Base-by-base conservation (phyloP, 1,140 invertebrate genomes). In the Triops longicaudatus region DNA sequence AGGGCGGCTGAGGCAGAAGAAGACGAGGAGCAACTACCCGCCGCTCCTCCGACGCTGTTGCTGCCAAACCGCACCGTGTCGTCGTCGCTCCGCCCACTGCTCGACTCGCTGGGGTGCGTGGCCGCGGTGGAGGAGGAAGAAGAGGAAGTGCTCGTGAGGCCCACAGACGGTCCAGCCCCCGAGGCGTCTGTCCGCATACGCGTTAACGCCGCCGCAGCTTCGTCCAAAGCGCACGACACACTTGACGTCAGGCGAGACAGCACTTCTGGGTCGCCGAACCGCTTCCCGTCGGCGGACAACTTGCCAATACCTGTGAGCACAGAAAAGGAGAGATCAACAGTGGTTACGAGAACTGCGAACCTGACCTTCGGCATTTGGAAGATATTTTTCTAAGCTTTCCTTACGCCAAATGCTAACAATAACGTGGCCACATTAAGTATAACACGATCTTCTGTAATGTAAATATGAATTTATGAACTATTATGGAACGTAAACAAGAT, bases 181-280 rank as follows among this genome's bases (percentile, higher is more conserved):
- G 87, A 78, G 81, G 88, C 91, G 83, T 96, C 94, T 83, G 90
- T 92, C 81, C 95, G 90, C 95, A 97, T 98, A 83, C 94, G 91
- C 75, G 94, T 97, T 73, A 98, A 87, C 76, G 95, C 95, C 80
- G 95, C 94, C 74, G 95, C 96, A 73, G 96, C 96, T 87, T 98
- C 96, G 87, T 97, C 96, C 79, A 98, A 88, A 74, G 96, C 94
- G 87, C 93, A 95, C 81, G 93, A 95, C 76, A 96, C 94, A 80
- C 91, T 93, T 26, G 93, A 94, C 78, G 93, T 94, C 81, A 95
- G 86, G 80, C 92, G 89, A 81, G 92, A 86, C 72, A 95, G 86
- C 77, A 94, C 93, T 84, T 93, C 91, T 82, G 91, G 91, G 85
- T 77, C 76, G 26, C 75, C 73, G 12, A 76, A 76, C n/a, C 78